phyloP scores from a whole-genome alignment of 2,797 vertebrate species.

The Hipposideros larvatus region DNA sequence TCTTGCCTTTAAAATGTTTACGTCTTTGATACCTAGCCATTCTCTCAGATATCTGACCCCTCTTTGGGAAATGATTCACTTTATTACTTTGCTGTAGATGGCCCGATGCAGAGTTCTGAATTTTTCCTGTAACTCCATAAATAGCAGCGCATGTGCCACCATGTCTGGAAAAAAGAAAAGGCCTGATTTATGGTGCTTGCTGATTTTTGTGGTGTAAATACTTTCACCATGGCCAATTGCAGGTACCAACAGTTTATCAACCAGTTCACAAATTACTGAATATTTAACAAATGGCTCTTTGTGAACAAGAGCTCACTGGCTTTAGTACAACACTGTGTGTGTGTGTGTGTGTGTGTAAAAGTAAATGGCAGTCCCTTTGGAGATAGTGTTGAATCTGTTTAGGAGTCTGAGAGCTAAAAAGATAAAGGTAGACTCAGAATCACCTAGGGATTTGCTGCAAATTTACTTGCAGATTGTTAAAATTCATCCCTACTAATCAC shows the following conservation, averaged over 20 bases:
- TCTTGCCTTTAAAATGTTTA: neutral
- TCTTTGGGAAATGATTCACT: conserved; percentile 14
- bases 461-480: conserved; percentile 62
- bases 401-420: conserved; percentile 37
- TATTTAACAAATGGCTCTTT: conserved; percentile 14
- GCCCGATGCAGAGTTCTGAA: neutral
- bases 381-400: conserved; percentile 41
- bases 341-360: neutral
- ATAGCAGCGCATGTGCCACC: neutral
- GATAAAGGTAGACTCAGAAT: conserved; percentile 47
- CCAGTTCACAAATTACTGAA: conserved; percentile 4
- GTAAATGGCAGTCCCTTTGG: conserved; percentile 20
- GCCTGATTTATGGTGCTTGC: neutral
- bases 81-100: neutral
- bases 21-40: neutral
- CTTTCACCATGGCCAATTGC: neutral
- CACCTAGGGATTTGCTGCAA: conserved; percentile 29
- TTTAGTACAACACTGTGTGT: neutral
- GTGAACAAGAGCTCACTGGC: neutral
- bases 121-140: neutral
- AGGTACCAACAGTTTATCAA: neutral
- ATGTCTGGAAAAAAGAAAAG: neutral
- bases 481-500: conserved; percentile 52
- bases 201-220: conserved; percentile 19
- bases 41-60: neutral